Base-by-base conservation (phyloP, 1,140 invertebrate genomes). In the Rhagoletis pomonella region DNA sequence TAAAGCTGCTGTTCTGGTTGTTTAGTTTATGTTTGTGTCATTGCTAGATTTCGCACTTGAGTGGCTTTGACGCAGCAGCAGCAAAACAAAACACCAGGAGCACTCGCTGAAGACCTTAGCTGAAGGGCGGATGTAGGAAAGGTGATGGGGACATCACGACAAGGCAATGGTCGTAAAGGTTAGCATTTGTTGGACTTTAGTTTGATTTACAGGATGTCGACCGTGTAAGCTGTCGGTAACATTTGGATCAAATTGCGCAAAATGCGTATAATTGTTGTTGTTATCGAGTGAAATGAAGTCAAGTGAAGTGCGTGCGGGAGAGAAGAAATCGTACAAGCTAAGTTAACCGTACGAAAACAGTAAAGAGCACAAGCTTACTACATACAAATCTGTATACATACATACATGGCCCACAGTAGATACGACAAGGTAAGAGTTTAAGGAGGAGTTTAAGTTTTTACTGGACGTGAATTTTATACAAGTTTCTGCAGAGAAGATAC, bases 191-290 rank as follows among this genome's bases (percentile, higher is more conserved):
- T 85, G 55, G 50, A 62, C 59, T 85, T 85, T 58, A 62, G 84
- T 85, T 85, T 85, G 84, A 62, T 85, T 85, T 85, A 62, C 55
- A 85, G 67, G 67, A 73, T 73, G 67, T 73, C 67, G 67, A 44
- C 67, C 89, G 88, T 90, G 90, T 89, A 85, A 89, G 87, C 90
- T 91, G 90, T 91, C 90, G 90, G 91, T 91, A 91, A 90, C 90
- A 91, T 91, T 91, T 91, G 90, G 90, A 90, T 91, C 91, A 91
- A 91, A 91, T 91, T 91, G 90, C 90, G 90, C 90, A 91, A 91
- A 91, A 91, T 91, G 90, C 90, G 90, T 91, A 90, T 91, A 91
- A 91, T 91, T 91, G 90, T 44, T 62, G 60, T 62, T 85, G 81
- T 39, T 85, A 60, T 85, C 50, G 29, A 19, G 29, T 85, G 81